Conservation (phyloP, 2,113 vertebrate species). For the Diadophis punctatus region DNA sequence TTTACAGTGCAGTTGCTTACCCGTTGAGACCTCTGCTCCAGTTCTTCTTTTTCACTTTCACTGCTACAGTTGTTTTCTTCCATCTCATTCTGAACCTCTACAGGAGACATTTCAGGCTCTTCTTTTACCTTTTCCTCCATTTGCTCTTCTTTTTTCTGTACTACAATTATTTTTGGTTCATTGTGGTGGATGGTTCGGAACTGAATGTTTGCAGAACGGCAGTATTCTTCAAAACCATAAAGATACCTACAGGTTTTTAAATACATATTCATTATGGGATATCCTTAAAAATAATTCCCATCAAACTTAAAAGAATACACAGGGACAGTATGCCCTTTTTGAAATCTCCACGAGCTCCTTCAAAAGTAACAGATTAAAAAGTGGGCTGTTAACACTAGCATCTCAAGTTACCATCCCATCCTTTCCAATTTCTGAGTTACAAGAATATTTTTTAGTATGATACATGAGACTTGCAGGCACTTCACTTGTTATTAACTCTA, state of each 20-base stretch:
- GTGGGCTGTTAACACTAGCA: not conserved
- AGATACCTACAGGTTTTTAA: slow-evolving; percentile 79
- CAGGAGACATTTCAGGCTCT: slow-evolving; percentile 64
- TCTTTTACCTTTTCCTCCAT: slow-evolving; percentile 70
- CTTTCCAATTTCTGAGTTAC: not conserved
- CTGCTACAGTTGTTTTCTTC: slow-evolving; percentile 77
- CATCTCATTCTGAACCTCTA: slow-evolving; percentile 69
- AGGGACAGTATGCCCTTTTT: not conserved
- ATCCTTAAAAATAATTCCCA: not conserved
- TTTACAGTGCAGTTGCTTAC: slow-evolving; percentile 66
- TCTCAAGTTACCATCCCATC: not conserved
- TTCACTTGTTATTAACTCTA: not conserved
- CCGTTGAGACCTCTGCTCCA: slow-evolving; percentile 77
- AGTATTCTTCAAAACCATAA: slow-evolving; percentile 97
- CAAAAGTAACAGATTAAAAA: not conserved
- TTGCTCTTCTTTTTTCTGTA: slow-evolving; percentile 62
- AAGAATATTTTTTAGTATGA: not conserved
- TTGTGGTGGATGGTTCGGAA: slow-evolving; percentile 97
- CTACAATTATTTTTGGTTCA: slow-evolving; percentile 74
- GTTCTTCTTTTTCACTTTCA: slow-evolving; percentile 80
- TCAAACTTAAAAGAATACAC: not conserved
- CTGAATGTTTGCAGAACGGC: slow-evolving; percentile 90
- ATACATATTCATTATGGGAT: not conserved
- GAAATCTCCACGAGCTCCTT: not conserved
- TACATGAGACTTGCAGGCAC: not conserved